Percentiles rank a stretch among this genome's conserved stretches.
Conservation (phyloP, 2,888 invertebrate genomes). For the Proisotoma minuta region DNA sequence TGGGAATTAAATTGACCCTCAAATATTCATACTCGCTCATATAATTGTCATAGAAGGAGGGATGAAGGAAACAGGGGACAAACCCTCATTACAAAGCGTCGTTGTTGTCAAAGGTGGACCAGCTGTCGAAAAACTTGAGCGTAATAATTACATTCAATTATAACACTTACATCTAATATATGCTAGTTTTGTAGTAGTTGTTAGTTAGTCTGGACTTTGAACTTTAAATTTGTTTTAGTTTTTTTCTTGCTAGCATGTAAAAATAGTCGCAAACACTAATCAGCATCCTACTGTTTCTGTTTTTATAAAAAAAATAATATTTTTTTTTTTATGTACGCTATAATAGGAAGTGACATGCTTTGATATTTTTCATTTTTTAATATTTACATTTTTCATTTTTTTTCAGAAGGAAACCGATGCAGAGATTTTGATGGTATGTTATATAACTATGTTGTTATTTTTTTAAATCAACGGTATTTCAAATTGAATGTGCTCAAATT, state of each 20-base stretch:
- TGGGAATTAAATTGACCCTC: too few species aligned
- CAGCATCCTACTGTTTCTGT: too few species aligned
- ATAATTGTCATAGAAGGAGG: neutral
- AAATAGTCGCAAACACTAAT: too few species aligned
- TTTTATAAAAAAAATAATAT: too few species aligned
- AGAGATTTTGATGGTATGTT: conserved; percentile 78
- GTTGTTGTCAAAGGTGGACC: conserved; percentile 32
- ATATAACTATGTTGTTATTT: neutral
- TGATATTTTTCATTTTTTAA: too few species aligned
- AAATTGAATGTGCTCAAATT: neutral
- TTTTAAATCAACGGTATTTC: neutral
- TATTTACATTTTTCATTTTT: neutral
- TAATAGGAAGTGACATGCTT: too few species aligned
- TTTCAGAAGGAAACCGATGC: conserved; percentile 59
- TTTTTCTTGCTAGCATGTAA: neutral
- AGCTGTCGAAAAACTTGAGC: neutral
- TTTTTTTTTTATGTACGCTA: too few species aligned
- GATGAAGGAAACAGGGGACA: conserved; percentile 19
- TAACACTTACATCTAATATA: too few species aligned
- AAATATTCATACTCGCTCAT: too few species aligned
- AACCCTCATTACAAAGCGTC: conserved; percentile 35
- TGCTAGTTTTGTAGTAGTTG: neutral
- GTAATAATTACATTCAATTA: conserved; percentile 12
- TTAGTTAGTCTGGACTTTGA: neutral
- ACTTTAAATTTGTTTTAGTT: neutral